Evolutionary conservation across 2,888 invertebrate species (phyloP).

Genomic region (Pteria penguin): DNA sequence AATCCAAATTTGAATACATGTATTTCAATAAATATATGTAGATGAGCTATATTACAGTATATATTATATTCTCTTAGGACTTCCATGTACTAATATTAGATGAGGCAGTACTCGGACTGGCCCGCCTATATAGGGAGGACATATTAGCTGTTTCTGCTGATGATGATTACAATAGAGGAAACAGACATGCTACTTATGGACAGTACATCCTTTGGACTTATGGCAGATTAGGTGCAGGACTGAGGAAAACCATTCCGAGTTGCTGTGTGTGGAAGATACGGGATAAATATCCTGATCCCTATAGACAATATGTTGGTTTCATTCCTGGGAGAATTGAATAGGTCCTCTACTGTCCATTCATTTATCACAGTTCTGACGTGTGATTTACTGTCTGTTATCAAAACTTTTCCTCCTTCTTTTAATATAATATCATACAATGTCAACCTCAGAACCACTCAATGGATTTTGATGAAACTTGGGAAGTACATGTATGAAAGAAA

Average conservation of each 20-base stretch:
- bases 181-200: constrained; percentile 17
- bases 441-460: too few species aligned
- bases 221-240: constrained; percentile 17
- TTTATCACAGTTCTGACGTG: too few species aligned
- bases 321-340: constrained; percentile 14
- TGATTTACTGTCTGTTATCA: too few species aligned
- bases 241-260: constrained; percentile 15
- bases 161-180: constrained; percentile 19
- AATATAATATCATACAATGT: too few species aligned
- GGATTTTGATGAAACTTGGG: too few species aligned
- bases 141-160: neutral
- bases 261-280: constrained; percentile 28
- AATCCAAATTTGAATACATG: too few species aligned
- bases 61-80: neutral
- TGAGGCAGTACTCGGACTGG: constrained; percentile 5
- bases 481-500: too few species aligned
- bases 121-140: neutral
- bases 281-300: constrained; percentile 22
- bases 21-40: too few species aligned
- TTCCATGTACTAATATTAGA: constrained; percentile 8
- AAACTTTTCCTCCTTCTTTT: too few species aligned
- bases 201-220: too few species aligned
- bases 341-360: too few species aligned
- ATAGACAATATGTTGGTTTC: constrained; percentile 30
- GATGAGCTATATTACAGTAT: neutral